Evolutionary conservation across 2,888 invertebrate species (phyloP).

Genomic region (Macrophya annulata): DNA sequence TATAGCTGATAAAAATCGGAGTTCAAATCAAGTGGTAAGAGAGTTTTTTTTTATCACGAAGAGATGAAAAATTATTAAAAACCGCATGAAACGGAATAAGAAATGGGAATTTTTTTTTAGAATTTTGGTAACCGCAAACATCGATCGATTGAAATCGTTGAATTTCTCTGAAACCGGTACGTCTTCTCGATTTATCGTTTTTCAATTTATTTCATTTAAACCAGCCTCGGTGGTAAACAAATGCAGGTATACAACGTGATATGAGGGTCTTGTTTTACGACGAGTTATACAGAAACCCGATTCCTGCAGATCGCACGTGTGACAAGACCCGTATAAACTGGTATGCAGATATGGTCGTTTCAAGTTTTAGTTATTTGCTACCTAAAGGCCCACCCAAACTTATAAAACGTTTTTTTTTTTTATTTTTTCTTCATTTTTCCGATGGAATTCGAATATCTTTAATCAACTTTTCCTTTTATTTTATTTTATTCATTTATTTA

Average conservation of each 20-base stretch:
- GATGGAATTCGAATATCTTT: not conserved
- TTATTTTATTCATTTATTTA: not conserved
- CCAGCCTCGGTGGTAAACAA: not conserved
- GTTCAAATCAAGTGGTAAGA: too few relatives aligned
- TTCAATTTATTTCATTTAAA: not conserved
- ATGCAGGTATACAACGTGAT: not conserved
- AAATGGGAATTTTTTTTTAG: not conserved
- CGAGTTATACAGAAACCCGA: not conserved
- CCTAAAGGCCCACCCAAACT: not conserved
- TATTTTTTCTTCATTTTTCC: too few relatives aligned
- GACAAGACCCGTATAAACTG: conserved; percentile 26
- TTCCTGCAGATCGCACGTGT: conserved; percentile 31
- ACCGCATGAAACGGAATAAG: too few relatives aligned
- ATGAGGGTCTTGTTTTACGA: not conserved
- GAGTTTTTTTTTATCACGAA: not conserved
- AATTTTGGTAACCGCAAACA: not conserved
- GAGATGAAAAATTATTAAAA: not conserved
- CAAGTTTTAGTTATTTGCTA: not conserved
- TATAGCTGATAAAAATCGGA: not conserved
- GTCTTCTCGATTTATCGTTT: not conserved
- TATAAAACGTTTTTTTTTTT: not conserved
- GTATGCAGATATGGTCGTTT: conserved; percentile 27
- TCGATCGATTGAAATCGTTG: not conserved
- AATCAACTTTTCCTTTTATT: not conserved
- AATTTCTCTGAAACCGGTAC: not conserved